Conservation (phyloP, 2,113 vertebrate genomes). For the Dromas ardeola region DNA sequence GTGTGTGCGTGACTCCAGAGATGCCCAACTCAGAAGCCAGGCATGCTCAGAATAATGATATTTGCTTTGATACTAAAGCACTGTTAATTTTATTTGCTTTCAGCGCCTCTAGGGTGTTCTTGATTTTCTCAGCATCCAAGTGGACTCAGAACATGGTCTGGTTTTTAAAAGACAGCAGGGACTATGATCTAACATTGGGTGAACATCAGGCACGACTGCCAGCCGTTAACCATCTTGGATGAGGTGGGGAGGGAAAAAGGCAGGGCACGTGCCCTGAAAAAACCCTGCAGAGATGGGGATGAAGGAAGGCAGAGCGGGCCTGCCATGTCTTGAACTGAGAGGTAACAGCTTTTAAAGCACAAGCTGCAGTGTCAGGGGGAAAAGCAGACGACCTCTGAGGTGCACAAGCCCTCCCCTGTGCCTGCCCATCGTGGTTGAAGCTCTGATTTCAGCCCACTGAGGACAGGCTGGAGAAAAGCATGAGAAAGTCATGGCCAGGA, state of each 20-base stretch:
- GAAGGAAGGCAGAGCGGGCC: background rate
- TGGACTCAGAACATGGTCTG: background rate
- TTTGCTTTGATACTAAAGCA: background rate
- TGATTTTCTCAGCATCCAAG: background rate
- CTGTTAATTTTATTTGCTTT: background rate
- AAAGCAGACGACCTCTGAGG: background rate
- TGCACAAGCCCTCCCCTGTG: background rate
- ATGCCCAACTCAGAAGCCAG: background rate
- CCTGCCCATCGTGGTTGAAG: fast-evolving
- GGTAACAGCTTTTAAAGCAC: background rate
- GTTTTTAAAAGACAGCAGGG: background rate
- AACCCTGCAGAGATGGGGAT: background rate
- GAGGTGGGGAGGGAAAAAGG: background rate
- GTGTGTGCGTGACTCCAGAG: background rate
- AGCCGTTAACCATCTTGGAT: background rate
- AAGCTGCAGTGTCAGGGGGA: fast-evolving
- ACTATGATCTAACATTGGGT: background rate
- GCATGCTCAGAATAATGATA: background rate
- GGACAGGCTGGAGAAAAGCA: background rate
- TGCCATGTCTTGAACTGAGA: background rate
- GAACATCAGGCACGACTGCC: background rate
- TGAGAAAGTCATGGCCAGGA: background rate
- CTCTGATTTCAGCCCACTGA: background rate
- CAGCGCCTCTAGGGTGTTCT: background rate
- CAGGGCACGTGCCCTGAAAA: fast-evolving